Conservation (phyloP, 2,797 vertebrate genomes). For the Pseudopleuronectes americanus region DNA sequence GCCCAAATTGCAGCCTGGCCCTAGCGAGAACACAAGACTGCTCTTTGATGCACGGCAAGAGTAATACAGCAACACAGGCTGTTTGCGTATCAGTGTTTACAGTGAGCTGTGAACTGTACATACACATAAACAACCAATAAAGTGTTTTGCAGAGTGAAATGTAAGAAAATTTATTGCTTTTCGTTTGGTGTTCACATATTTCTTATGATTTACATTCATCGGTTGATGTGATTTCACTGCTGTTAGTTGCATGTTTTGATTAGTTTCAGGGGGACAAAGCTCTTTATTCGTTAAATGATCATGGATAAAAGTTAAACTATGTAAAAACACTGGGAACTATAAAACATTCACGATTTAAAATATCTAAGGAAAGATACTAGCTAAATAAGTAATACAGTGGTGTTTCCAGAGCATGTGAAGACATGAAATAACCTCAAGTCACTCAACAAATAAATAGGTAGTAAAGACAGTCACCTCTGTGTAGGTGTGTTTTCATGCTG, state of each 20-base stretch:
- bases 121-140: conserved; percentile 63
- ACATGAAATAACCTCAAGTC: conserved; percentile 59
- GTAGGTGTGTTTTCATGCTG: conserved; percentile 73
- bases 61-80: conserved; percentile 64
- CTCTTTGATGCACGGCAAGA: conserved; percentile 78
- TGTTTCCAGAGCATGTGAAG: conserved; percentile 30
- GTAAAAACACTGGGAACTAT: not conserved
- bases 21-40: conserved; percentile 79
- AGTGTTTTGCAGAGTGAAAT: conserved; percentile 44
- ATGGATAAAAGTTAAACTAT: not conserved
- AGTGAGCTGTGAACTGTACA: conserved; percentile 66
- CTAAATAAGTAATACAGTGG: not conserved
- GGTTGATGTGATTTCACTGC: not conserved
- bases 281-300: conserved; percentile 2
- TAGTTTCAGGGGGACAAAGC: not conserved
- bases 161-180: conserved; percentile 44
- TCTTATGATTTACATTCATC: conserved; percentile 61
- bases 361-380: not conserved
- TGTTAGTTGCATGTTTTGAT: conserved; percentile 13
- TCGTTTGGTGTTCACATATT: conserved; percentile 27
- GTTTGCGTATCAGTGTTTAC: conserved; percentile 77
- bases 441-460: conserved; percentile 63
- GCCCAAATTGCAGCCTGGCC: conserved; percentile 80
- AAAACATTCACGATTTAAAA: conserved; percentile 1
- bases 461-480: conserved; percentile 71